Conservation (phyloP, 1,140 invertebrate species). For the Lethrus apterus region DNA sequence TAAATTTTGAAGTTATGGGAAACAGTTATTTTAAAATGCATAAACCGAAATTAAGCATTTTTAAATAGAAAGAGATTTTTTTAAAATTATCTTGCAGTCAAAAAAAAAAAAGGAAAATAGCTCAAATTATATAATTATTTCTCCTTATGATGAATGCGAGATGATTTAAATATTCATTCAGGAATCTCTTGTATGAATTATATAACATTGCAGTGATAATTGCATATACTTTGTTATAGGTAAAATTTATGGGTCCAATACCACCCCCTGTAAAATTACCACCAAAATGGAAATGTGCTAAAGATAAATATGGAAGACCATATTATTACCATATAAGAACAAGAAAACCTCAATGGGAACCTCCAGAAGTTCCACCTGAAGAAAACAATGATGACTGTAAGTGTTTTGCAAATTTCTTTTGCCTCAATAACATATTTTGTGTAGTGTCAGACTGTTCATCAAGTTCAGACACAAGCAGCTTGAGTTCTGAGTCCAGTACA, state of each 20-base stretch:
- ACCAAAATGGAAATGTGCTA: slow-evolving; percentile 78
- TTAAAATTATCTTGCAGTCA: too few species aligned
- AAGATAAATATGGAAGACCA: slow-evolving; percentile 68
- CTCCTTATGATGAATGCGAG: too few species aligned
- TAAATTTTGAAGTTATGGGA: too few species aligned
- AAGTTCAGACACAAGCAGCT: slow-evolving; percentile 38
- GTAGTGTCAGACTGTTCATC: slow-evolving; percentile 46
- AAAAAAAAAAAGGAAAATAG: too few species aligned
- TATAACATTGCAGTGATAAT: not conserved
- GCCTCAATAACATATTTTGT: slow-evolving; percentile 28
- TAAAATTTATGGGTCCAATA: slow-evolving; percentile 37
- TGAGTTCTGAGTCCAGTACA: slow-evolving; percentile 44
- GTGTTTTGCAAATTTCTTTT: slow-evolving; percentile 8
- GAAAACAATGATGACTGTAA: slow-evolving; percentile 39
- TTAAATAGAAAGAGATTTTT: too few species aligned
- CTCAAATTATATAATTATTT: too few species aligned
- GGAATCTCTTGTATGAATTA: too few species aligned
- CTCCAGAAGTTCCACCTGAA: slow-evolving; percentile 48
- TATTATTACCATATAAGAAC: slow-evolving; percentile 89
- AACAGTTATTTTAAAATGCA: too few species aligned
- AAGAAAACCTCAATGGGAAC: slow-evolving; percentile 81
- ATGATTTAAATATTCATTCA: too few species aligned
- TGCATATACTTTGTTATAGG: slow-evolving; percentile 11
- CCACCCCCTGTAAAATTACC: slow-evolving; percentile 62
- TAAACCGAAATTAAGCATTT: too few species aligned